These are phyloP conservation scores for Watsonalla binaria DNA, from an alignment of 2,888 invertebrate genomes.

Conservation along the genomic window DNA sequence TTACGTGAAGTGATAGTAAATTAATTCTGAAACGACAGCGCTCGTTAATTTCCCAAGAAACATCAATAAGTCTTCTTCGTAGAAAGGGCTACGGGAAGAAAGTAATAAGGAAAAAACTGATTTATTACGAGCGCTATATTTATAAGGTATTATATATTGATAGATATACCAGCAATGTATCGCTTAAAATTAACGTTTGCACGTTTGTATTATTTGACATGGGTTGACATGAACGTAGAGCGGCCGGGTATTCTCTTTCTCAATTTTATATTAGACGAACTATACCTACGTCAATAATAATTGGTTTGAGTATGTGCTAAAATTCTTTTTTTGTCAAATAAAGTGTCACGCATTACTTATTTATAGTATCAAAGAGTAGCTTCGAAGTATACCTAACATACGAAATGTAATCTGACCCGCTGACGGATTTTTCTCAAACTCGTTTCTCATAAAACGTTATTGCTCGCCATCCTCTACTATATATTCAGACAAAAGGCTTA, in stretches of 20 bases:
- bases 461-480: neutral
- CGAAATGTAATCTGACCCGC: neutral
- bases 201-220: slow-evolving; percentile 28
- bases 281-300: slow-evolving; percentile 2
- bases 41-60: too few relatives aligned
- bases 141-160: neutral
- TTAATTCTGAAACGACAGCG: too few relatives aligned
- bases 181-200: slow-evolving; percentile 28
- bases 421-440: neutral
- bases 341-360: neutral
- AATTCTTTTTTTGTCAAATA: neutral
- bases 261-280: slow-evolving; percentile 16
- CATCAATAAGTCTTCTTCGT: too few relatives aligned
- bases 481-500: neutral
- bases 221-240: slow-evolving; percentile 26
- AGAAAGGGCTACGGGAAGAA: neutral
- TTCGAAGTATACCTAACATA: neutral
- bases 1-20: too few relatives aligned
- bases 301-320: neutral
- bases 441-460: neutral
- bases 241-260: slow-evolving; percentile 12
- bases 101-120: neutral
- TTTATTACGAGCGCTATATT: neutral
- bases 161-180: slow-evolving; percentile 9
- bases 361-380: neutral